Conservation (phyloP, 2,113 vertebrate genomes). For the Grallaria varia region DNA sequence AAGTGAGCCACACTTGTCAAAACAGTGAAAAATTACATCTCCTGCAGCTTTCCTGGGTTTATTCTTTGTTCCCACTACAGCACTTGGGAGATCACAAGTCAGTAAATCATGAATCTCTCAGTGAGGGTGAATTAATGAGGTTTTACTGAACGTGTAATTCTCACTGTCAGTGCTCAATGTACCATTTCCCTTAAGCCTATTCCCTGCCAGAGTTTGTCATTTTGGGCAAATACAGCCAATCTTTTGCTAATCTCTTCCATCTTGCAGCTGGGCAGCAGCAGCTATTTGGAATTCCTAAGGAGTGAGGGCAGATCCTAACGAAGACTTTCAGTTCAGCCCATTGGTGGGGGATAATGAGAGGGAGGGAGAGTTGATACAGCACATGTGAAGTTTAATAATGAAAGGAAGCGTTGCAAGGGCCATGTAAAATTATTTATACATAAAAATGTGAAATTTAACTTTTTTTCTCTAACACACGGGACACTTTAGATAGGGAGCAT, state of each 20-base stretch:
- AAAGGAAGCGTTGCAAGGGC: background rate
- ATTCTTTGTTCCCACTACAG: background rate
- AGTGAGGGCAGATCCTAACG: background rate
- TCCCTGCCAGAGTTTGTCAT: slow-evolving; percentile 24
- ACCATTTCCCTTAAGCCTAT: background rate
- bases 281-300: slow-evolving; percentile 15
- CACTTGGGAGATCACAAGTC: slow-evolving; percentile 1
- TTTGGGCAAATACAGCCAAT: background rate
- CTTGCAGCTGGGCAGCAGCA: slow-evolving; percentile 36
- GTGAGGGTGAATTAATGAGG: slow-evolving; percentile 10
- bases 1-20: slow-evolving; percentile 23
- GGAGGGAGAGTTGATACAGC: background rate
- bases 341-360: background rate
- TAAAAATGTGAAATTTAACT: background rate
- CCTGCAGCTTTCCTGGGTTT: background rate
- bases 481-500: background rate
- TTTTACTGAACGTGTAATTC: slow-evolving; percentile 32
- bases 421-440: background rate
- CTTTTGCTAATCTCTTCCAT: background rate
- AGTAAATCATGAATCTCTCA: slow-evolving; percentile 19
- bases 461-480: background rate
- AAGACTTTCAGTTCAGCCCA: background rate
- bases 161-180: slow-evolving; percentile 2
- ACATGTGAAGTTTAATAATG: background rate
- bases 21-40: background rate